Conservation (phyloP, 2,797 vertebrate genomes). For the Malurus leucopterus region DNA sequence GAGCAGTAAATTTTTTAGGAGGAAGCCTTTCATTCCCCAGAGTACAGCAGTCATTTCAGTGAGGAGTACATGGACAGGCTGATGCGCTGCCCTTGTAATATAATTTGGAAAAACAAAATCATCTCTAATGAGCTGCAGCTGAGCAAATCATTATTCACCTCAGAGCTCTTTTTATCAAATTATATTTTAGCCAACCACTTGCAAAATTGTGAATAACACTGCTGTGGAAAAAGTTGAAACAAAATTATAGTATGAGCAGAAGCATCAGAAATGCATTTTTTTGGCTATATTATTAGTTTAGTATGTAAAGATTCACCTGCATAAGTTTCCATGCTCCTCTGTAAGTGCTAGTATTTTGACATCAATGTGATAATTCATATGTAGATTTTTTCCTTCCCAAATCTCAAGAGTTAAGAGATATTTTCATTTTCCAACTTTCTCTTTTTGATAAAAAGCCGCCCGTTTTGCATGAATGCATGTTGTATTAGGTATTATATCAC, state of each 20-base stretch:
- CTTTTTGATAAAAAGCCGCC: background rate
- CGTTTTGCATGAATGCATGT: background rate
- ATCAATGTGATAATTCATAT: background rate
- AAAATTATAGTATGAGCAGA: conserved; percentile 39
- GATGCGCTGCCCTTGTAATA: conserved; percentile 31
- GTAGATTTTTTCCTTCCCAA: background rate
- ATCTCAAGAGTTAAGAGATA: background rate
- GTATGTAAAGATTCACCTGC: conserved; percentile 43
- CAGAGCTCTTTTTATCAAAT: conserved; percentile 60
- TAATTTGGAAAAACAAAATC: conserved; percentile 61
- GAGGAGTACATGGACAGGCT: conserved; percentile 14
- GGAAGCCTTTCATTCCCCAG: conserved; percentile 12
- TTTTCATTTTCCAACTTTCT: background rate
- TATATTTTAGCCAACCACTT: conserved; percentile 47
- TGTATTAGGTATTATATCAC: background rate
- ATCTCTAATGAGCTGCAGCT: conserved; percentile 59
- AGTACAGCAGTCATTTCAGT: conserved; percentile 25
- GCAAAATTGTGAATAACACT: conserved; percentile 12
- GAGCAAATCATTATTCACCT: conserved; percentile 63
- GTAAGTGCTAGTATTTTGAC: conserved; percentile 12
- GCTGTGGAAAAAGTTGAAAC: conserved; percentile 8
- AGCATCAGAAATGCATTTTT: conserved; percentile 28
- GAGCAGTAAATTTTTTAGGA: conserved; percentile 26
- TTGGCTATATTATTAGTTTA: background rate
- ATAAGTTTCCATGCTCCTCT: background rate